A percentile compares a stretch with the other conserved stretches of the same genome.
Evolutionary conservation across 2,797 vertebrate species (phyloP).

Genomic region (Onychomys leucogaster): DNA sequence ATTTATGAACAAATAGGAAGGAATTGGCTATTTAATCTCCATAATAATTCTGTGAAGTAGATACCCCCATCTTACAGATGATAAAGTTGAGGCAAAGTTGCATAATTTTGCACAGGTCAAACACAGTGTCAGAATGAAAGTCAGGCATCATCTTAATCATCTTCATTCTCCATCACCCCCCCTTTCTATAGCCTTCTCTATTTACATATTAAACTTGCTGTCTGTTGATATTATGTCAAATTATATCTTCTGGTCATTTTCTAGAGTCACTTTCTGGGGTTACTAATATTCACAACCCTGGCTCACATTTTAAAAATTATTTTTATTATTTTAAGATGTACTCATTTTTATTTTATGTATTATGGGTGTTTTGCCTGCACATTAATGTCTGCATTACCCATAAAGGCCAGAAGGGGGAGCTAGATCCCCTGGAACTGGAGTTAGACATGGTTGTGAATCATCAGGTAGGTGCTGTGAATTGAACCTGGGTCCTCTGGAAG

Average conservation of each 20-base stretch:
- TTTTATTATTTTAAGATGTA: not conserved
- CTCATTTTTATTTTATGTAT: not conserved
- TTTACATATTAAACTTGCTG: not conserved
- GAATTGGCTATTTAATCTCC: not conserved
- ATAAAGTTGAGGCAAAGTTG: not conserved
- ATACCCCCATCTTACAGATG: not conserved
- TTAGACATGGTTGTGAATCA: not conserved
- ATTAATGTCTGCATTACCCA: not conserved
- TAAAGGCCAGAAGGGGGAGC: too few relatives aligned
- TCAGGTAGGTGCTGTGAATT: not conserved
- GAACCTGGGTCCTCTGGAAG: not conserved
- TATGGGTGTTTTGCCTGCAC: not conserved
- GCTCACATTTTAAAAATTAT: constrained; percentile 9
- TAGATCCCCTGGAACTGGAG: too few relatives aligned
- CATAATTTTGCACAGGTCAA: not conserved
- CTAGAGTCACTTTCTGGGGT: not conserved
- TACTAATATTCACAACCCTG: not conserved
- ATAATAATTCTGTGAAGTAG: not conserved
- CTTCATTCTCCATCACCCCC: not conserved
- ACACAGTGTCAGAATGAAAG: not conserved
- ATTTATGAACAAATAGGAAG: not conserved
- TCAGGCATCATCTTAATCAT: not conserved
- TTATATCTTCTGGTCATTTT: not conserved
- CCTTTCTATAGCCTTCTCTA: not conserved
- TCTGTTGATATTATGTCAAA: not conserved